Base-by-base conservation (phyloP, 2,113 vertebrate species). In the Alexandromys fortis region DNA sequence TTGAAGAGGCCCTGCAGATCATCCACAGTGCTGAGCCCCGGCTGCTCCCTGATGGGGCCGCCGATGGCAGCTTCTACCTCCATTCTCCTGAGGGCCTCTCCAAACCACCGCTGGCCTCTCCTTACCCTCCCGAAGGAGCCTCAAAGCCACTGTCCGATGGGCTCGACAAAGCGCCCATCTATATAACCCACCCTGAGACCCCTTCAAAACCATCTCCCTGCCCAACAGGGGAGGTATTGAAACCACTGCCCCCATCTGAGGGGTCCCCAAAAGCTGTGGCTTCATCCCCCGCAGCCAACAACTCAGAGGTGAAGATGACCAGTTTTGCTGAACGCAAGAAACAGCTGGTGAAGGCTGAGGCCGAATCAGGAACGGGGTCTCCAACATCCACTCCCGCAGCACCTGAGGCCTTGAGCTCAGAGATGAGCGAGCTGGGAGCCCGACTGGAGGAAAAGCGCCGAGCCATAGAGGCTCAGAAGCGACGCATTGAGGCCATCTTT, bases 381-480 rank as follows among this genome's bases (percentile, higher is more conserved):
- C 97, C 97, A 1, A 68, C 47, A 0, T 76, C 91, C 1, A 63
- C 89, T 4, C 86, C 68, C 0, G 82, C 47, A 0, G 90, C 38
- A 95, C 98, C 99, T 4, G 99, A 99, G 28, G 98, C 97, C 95
- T 98, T 99, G 90, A 99, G 97, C 90, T 99, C 98, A 0, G 99
- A 99, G 92, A 99, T 99, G 99, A 98, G 97, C 0, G 99, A 99
- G 92, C 98, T 99, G 8, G 99, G 99, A 0, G 99, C 97, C 0
- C 98, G 99, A 0, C 97, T 99, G 78, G 99, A 99, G 96, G 99
- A 99, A 96, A 99, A 99, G 19, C 98, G 99, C 0, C 98, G 98
- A 26, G 99, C 99, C 76, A 99, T 99, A 0, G 99, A 99, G 96
- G 99, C 99, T 0, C 99, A 99, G 96, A 99, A 99, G 93, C 99